Percentiles rank a stretch among this genome's conserved stretches.
These are phyloP conservation scores for Macaca fascicularis DNA, from an alignment of 2,113 vertebrate species.

Conservation along the genomic window T2T-MFA8v1.1 NC_088380.1:131899001-131899500, in stretches of 20 bases:
- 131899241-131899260: background rate
- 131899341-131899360: background rate
- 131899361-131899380: background rate
- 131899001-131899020: background rate
- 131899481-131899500: background rate
- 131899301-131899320: background rate
- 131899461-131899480: background rate
- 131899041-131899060: background rate
- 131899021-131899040: background rate
- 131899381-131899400: background rate
- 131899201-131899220: background rate
- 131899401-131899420: background rate
- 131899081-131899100: background rate
- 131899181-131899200: background rate
- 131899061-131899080: background rate
- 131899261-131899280: background rate
- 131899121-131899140: rapidly evolving
- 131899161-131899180: background rate
- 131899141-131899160: background rate
- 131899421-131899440: background rate
- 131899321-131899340: background rate
- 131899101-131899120: background rate
- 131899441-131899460: background rate
- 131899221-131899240: background rate
- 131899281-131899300: background rate